Base-by-base conservation (phyloP, 1,140 invertebrate species). In the Brachionus angularis region DNA sequence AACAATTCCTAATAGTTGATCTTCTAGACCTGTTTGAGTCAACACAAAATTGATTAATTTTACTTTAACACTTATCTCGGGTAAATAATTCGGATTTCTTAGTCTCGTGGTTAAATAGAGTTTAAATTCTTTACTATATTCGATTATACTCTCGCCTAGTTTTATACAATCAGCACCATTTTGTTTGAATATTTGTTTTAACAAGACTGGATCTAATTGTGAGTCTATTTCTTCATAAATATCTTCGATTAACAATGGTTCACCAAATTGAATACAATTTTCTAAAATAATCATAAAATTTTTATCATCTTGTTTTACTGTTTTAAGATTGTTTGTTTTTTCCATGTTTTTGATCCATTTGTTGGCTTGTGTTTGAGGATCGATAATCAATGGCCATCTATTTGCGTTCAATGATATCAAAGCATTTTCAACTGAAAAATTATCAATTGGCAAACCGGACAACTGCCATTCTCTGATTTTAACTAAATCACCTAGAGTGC, bases 271-370 rank as follows among this genome's bases (percentile, higher is more conserved):
- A 1, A 82, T 71, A 75, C 80, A 81, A 73, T 82, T 82, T 72
- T 82, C 81, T 18, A 82, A 73, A 12, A 75, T 74, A 25, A 79
- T 72, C 16, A 74, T 73, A 72, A 79, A 82, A 74, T 78, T 79
- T 36, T 74, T 72, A 53, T 79, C 77, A 7, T 77, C 76, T 33
- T 79, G 76, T 74, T 81, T 81, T 44, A 81, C 77, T 46, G 81
- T 77, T 52, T 77, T 77, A 29, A 82, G 74, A 69, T 81, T 80
- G 73, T 81, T 81, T 4, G 72, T 67, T 71, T 78, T 79, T 74
- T 82, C 81, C 79, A 80, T 79, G 67, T 82, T 82, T 73, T 81
- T 81, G 23, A 82, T 77, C 81, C 81, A 82, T 72, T 81, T 82
- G 71, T 81, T 81, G 21, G 80, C 81, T 74, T 82, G 81, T 55